A percentile compares a stretch with the other conserved stretches of the same genome.
These are phyloP conservation scores for Achlya flavicornis DNA, from an alignment of 2,888 invertebrate genomes.

Conservation along the genomic window DNA sequence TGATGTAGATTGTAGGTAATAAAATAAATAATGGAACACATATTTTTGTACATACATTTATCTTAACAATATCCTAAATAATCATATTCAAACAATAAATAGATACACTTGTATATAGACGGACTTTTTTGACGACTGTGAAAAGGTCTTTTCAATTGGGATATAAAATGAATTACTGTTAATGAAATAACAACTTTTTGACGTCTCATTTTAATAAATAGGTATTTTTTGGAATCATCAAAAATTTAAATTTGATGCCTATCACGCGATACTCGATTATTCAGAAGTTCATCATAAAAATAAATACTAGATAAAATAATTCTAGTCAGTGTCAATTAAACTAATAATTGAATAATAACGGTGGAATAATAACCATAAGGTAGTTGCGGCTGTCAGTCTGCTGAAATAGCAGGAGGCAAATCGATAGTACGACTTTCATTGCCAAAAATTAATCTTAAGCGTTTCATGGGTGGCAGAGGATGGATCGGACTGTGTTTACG, in stretches of 20 bases:
- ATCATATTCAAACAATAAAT: slow-evolving; percentile 11
- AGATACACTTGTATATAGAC: slow-evolving; percentile 12
- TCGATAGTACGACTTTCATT: slow-evolving; percentile 95
- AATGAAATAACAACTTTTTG: slow-evolving; percentile 49
- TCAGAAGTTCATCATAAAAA: slow-evolving; percentile 70
- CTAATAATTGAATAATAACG: slow-evolving; percentile 81
- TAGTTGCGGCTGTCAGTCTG: slow-evolving; percentile 80
- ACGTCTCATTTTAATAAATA: slow-evolving; percentile 63
- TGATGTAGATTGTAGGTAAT: not conserved
- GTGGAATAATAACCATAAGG: slow-evolving; percentile 78
- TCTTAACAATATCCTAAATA: slow-evolving; percentile 6
- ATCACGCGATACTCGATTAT: slow-evolving; percentile 71
- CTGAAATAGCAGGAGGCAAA: slow-evolving; percentile 89
- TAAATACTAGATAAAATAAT: slow-evolving; percentile 79
- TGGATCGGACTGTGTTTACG: slow-evolving; percentile 81
- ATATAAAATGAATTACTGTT: slow-evolving; percentile 27
- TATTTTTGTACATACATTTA: slow-evolving; percentile 6
- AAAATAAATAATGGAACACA: slow-evolving; percentile 11
- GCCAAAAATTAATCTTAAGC: slow-evolving; percentile 93
- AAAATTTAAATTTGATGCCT: slow-evolving; percentile 67
- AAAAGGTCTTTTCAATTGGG: slow-evolving; percentile 21
- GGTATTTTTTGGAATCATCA: slow-evolving; percentile 65
- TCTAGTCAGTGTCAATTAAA: slow-evolving; percentile 81
- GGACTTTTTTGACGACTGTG: slow-evolving; percentile 32
- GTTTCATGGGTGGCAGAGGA: slow-evolving; percentile 90